Conservation (phyloP, 2,888 invertebrate species). For the Macrosiphum euphorbiae region DNA sequence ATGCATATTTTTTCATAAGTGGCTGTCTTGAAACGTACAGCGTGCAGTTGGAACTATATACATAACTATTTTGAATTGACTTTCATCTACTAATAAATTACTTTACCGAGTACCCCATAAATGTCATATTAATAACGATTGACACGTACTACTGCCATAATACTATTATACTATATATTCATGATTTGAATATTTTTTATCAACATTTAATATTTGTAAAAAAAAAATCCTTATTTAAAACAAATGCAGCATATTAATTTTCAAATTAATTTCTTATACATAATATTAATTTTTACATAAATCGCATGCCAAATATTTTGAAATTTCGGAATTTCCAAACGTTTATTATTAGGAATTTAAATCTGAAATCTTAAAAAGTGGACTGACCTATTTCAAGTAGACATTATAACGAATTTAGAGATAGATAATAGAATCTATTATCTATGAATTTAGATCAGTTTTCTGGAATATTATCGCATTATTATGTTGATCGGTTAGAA, state of each 20-base stretch:
- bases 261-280: not conserved
- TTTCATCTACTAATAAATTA: constrained; percentile 29
- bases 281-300: not conserved
- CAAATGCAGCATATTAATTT: not conserved
- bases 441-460: too few species aligned
- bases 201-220: not conserved
- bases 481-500: too few species aligned
- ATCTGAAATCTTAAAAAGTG: too few species aligned
- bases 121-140: constrained; percentile 40
- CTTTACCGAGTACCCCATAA: not conserved
- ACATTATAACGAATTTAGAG: too few species aligned
- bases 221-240: not conserved
- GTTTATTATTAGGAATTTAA: too few species aligned
- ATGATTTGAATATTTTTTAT: not conserved
- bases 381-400: too few species aligned
- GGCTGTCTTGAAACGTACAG: not conserved
- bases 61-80: constrained; percentile 28
- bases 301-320: not conserved
- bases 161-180: not conserved
- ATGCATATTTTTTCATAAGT: not conserved
- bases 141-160: not conserved
- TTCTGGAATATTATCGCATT: too few species aligned
- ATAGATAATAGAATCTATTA: too few species aligned
- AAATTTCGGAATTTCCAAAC: too few species aligned
- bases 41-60: not conserved